Evolutionary conservation across 2,888 invertebrate genomes (phyloP), one percentile per base, ranked within the genome.

Genomic region (Spatulosminthurus flaviceps): DNA sequence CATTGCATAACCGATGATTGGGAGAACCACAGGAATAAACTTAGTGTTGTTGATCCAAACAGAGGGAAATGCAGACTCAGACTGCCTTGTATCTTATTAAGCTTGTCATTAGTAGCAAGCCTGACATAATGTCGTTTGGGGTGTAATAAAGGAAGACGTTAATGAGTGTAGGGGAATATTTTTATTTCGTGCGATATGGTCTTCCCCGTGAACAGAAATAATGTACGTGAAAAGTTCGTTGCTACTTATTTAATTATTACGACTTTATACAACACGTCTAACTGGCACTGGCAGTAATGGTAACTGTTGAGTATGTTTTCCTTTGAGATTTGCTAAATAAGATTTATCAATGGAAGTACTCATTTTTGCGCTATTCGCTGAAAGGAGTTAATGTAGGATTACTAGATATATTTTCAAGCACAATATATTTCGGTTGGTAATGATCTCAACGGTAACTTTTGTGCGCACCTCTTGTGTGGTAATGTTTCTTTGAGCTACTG

Each of bases 61-160:
- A 41, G 9, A 41, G 41, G 4, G 51, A 51, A 51, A 13, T 9
- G 19, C 5, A 5, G 16, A n/a, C 9, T 1, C 51, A 19, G 9
- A 51, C n/a, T 4, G 51, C 1, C n/a, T 2, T 51, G 51, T 51
- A 51, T 51, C 51, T 51, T 51, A 13, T n/a, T n/a, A n/a, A 51
- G 51, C 16, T 51, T 51, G 16, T 51, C 51, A 51, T 51, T 51
- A 51, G 51, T 16, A 9, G 7, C 16, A 51, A 51, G 64, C 24
- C n/a, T 64, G 64, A 24, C 64, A 64, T 64, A 60, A 60, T 21
- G 60, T 60, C 60, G 5, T 60, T 64, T 22, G 13, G 26, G 26
- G 61, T 9, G 64, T 16, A 64, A 64, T 64, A 22, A 64, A 64
- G 64, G 64, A 64, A 64, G 64, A 64, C 64, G 26, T 64, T 64